phyloP scores from a whole-genome alignment of 2,113 vertebrate genomes.

The Hippopotamus amphibius region DNA sequence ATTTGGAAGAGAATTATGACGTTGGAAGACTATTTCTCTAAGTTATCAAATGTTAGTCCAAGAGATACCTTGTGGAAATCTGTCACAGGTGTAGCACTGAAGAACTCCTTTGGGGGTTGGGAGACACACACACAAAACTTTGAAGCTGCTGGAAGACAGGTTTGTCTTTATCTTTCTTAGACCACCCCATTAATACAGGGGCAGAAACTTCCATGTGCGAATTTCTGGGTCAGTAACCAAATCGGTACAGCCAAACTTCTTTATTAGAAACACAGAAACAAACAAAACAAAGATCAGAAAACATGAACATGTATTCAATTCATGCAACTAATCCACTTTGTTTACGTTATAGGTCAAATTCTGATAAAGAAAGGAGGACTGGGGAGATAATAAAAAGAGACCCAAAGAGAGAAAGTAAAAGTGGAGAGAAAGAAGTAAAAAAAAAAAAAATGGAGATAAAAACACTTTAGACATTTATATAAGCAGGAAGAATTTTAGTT shows the following conservation, averaged over 20 bases:
- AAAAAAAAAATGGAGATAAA: background rate
- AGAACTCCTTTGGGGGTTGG: rapidly evolving
- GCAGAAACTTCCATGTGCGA: background rate
- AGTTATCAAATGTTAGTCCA: background rate
- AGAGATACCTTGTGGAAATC: background rate
- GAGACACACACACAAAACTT: background rate
- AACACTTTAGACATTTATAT: background rate
- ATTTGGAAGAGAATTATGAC: background rate
- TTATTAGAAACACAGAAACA: background rate
- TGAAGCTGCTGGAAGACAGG: background rate
- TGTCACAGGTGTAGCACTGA: background rate
- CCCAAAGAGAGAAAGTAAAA: background rate
- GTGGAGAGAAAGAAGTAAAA: background rate
- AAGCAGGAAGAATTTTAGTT: background rate
- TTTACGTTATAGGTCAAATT: background rate
- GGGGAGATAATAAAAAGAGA: background rate
- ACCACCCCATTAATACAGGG: background rate
- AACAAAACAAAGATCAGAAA: background rate
- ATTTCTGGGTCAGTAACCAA: background rate
- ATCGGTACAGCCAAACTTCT: background rate
- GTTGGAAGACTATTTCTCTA: background rate
- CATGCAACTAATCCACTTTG: background rate
- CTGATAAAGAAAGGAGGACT: background rate
- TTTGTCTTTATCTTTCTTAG: background rate
- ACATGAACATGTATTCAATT: background rate